Conservation (phyloP, 2,888 invertebrate species). For the Metopia argyrocephala region DNA sequence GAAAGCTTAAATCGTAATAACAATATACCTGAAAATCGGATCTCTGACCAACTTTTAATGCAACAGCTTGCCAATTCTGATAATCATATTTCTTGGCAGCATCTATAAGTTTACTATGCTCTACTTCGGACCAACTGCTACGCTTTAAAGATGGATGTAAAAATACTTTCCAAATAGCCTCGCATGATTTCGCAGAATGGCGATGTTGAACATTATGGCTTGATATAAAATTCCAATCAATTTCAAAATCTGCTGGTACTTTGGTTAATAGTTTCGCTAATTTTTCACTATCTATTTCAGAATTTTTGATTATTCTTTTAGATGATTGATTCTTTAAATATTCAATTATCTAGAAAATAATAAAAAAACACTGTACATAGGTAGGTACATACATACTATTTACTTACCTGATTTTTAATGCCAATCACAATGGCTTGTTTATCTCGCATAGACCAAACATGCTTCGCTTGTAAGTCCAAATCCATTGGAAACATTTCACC, state of each 20-base stretch:
- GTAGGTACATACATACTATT: background rate
- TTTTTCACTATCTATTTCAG: conserved; percentile 49
- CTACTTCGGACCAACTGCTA: conserved; percentile 79
- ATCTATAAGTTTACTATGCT: conserved; percentile 78
- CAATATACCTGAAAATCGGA: conserved; percentile 81
- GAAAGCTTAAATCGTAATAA: background rate
- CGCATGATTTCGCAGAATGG: conserved; percentile 83
- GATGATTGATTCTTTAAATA: conserved; percentile 58
- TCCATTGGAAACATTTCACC: conserved; percentile 79
- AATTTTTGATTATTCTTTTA: background rate
- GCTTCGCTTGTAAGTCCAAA: conserved; percentile 76
- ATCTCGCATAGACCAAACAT: conserved; percentile 81
- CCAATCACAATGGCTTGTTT: conserved; percentile 80
- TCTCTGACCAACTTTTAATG: conserved; percentile 81
- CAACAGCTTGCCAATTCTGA: conserved; percentile 85
- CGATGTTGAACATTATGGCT: conserved; percentile 78
- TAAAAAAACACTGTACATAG: background rate
- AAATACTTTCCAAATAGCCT: conserved; percentile 85
- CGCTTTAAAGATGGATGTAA: conserved; percentile 85
- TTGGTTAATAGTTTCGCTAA: conserved; percentile 58
- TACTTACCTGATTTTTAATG: conserved; percentile 78
- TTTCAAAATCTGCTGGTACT: conserved; percentile 68
- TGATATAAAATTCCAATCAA: conserved; percentile 77
- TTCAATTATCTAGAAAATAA: conserved; percentile 65
- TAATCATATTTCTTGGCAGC: conserved; percentile 78